Evolutionary conservation across 2,888 invertebrate genomes (phyloP), one percentile per base, ranked within the genome.

Genomic region (Leucophenga maculata): DNA sequence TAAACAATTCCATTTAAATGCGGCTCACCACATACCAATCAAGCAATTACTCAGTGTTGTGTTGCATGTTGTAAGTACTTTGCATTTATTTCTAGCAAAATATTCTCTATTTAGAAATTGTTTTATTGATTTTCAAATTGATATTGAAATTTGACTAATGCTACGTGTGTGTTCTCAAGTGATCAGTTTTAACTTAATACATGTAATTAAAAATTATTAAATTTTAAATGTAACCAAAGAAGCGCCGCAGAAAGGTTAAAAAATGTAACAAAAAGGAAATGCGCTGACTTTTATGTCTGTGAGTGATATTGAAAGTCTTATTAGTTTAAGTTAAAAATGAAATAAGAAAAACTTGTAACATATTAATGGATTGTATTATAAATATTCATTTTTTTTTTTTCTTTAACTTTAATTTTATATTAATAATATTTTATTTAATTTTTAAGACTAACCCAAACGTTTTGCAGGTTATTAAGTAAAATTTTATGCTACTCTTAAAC

Each of bases 111-210:
- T 44, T 52, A 65, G 50, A 62, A 69, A 67, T 69, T 48, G 13
- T 44, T 60, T 72, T 64, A 22, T 20, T 68, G 50, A 26, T 39
- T 68, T 18, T n/a, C 46, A 26, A 31, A 31, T 20, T 31, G 16
- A 68, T 3, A 14, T 22, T 11, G n/a, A 65, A 59, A 65, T 20
- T 68, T 59, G 46, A 62, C 50, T 52, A 59, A 72, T 69, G 65
- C 64, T 76, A 70, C 69, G 78, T 83, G 82, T 80, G 80, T 80
- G 80, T 83, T 80, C 80, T 80, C 80, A 80, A 83, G 69, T 69
- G 73, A 69, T 39, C 3, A 11, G 1, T 39, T 39, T 39, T 39
- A 39, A 2, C 26, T 67, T 68, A 46, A 62, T 48, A 48, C 18
- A 55, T 26, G 65, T 14, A 31, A 14, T 57, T 13, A 6, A 31